Evolutionary conservation across 2,113 vertebrate species (phyloP), one percentile per base, ranked within the genome.

Genomic region (Drymodes brunneopygia): DNA sequence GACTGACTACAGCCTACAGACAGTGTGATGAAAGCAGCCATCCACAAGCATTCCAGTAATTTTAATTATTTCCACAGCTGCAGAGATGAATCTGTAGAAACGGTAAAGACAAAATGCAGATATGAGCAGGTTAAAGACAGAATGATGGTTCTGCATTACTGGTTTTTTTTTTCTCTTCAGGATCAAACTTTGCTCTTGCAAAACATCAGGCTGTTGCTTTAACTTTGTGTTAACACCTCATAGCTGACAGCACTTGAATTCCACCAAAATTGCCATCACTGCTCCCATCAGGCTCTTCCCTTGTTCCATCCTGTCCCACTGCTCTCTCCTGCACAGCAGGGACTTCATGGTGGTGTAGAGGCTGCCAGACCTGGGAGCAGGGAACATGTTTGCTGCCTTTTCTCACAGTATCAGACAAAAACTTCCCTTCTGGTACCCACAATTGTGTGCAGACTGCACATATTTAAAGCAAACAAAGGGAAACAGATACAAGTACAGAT

Each of bases 21-120:
- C 44, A 15, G 4, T 16, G 18, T 11, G 65, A 60, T 38, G 35
- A 90, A 77, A 93, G n/a, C 83, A 94, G 40, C 15, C 51, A 78
- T 51, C 33, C 0, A 0, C 33, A 78, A 78, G 12, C n/a, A 78
- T 74, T 78, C 50, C 56, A 51, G 64, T 64, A 79, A 86, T 75
- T 95, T 84, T 66, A 54, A 71, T 92, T 81, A 67, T 72, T 95
- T 86, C 28, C 69, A 81, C 51, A 91, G 65, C 73, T 82, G n/a
- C 40, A 40, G 66, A 72, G 40, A 57, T 53, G 13, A 65, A 79
- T 57, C 48, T 87, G 66, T 27, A 87, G 65, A 85, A 79, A 75
- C 2, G 0, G 35, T 19, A 24, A 87, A 64, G 48, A 40, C 10
- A 31, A 87, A 72, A 84, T 72, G 22, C 53, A 79, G 44, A 61